phyloP scores from a whole-genome alignment of 2,797 vertebrate species.

The Ptychadena robeensis region DNA sequence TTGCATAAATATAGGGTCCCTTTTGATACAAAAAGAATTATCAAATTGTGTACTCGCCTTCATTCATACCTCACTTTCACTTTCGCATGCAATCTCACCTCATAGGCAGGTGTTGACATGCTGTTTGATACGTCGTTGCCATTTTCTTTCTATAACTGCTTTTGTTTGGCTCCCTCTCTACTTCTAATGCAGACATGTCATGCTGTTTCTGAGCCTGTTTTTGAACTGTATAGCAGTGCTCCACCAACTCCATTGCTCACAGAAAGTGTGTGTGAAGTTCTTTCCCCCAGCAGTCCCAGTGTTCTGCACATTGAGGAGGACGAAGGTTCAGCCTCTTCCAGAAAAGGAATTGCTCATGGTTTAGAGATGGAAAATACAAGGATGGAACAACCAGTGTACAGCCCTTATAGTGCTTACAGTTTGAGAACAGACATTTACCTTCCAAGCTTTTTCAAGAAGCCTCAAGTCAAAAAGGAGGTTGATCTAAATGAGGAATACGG shows the following conservation, averaged over 20 bases:
- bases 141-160: conserved; percentile 16
- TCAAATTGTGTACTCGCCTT: not conserved
- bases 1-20: too few species aligned
- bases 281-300: conserved; percentile 67
- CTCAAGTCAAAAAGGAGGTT: conserved; percentile 7
- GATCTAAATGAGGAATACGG: not conserved
- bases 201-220: conserved; percentile 77
- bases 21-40: too few species aligned
- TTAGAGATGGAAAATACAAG: not conserved
- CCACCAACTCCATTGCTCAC: conserved; percentile 14
- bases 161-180: conserved; percentile 53
- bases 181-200: conserved; percentile 83
- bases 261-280: conserved; percentile 49
- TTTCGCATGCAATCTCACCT: too few species aligned
- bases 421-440: not conserved
- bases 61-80: not conserved
- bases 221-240: conserved; percentile 67
- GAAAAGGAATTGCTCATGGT: conserved; percentile 6
- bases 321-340: conserved; percentile 57
- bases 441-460: conserved; percentile 7
- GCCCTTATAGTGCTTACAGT: not conserved
- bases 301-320: conserved; percentile 79
- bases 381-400: not conserved
- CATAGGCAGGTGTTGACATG: not conserved
- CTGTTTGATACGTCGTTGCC: not conserved